phyloP scores from a whole-genome alignment of 2,888 invertebrate genomes.

The Eustalomyia histrio region DNA sequence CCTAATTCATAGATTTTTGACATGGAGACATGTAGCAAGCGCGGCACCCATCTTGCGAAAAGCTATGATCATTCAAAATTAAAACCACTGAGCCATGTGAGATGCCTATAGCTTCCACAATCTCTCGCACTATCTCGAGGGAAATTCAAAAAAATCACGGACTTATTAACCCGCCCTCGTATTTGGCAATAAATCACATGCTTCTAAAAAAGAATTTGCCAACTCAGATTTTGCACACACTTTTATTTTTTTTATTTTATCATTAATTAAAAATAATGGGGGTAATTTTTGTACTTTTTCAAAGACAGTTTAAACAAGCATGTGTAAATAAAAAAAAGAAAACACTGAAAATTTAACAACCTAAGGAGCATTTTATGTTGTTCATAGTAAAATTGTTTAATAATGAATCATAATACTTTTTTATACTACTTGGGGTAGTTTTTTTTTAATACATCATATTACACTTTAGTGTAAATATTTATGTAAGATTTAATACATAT shows the following conservation, averaged over 20 bases:
- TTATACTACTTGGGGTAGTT: conserved; percentile 16
- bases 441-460: background rate
- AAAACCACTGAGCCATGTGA: too few species aligned
- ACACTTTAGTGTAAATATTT: background rate
- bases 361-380: background rate
- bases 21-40: too few species aligned
- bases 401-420: conserved; percentile 42
- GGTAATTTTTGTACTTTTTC: background rate
- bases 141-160: too few species aligned
- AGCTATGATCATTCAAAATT: too few species aligned
- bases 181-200: too few species aligned
- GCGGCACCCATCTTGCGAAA: too few species aligned
- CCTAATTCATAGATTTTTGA: too few species aligned
- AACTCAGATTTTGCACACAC: background rate
- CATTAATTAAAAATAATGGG: background rate
- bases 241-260: background rate
- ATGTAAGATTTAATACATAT: background rate
- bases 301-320: conserved; percentile 4
- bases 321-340: background rate
- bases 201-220: background rate
- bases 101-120: too few species aligned
- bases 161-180: too few species aligned
- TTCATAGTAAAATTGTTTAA: conserved; percentile 41
- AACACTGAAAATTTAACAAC: background rate
- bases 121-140: too few species aligned